Evolutionary conservation across 2,797 vertebrate species (phyloP).

Genomic region (Oryzias sinensis): DNA sequence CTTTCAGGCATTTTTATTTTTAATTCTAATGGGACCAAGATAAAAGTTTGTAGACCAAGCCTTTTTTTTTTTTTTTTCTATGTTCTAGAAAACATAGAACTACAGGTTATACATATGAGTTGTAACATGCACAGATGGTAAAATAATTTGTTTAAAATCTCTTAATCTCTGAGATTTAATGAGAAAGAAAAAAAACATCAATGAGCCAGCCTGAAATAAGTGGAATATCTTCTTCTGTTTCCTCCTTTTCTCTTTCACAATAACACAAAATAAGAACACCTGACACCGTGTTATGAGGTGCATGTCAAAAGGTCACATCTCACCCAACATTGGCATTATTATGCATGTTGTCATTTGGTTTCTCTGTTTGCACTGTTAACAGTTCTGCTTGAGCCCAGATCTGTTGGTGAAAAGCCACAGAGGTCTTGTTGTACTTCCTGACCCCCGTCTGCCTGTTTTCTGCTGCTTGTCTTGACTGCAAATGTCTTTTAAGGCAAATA

Average conservation of each 20-base stretch:
- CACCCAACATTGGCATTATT: constrained; percentile 56
- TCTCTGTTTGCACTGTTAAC: constrained; percentile 59
- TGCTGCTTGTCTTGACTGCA: constrained; percentile 42
- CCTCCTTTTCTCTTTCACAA: constrained; percentile 29
- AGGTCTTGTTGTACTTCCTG: constrained; percentile 44
- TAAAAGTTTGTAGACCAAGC: too few relatives aligned
- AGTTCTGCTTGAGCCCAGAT: constrained; percentile 67
- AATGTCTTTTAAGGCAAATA: constrained; percentile 24
- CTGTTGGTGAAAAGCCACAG: constrained; percentile 57
- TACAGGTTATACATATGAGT: too few relatives aligned
- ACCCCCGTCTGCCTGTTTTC: constrained; percentile 33
- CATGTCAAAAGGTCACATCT: constrained; percentile 64
- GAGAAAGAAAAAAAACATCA: background rate
- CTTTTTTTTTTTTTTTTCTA: too few relatives aligned
- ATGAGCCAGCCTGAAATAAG: background rate
- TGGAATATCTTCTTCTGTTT: constrained; percentile 20
- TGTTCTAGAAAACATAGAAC: too few relatives aligned
- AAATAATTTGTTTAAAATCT: too few relatives aligned
- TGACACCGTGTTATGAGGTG: constrained; percentile 48
- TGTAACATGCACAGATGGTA: too few relatives aligned
- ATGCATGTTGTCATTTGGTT: constrained; percentile 73
- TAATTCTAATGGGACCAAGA: background rate
- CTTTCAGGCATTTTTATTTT: constrained; percentile 1
- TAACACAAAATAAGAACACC: constrained; percentile 24
- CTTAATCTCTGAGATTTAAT: background rate